These are phyloP conservation scores for Pteromalus puparum DNA, from an alignment of 1,140 invertebrate species.

Conservation along the genomic window DNA sequence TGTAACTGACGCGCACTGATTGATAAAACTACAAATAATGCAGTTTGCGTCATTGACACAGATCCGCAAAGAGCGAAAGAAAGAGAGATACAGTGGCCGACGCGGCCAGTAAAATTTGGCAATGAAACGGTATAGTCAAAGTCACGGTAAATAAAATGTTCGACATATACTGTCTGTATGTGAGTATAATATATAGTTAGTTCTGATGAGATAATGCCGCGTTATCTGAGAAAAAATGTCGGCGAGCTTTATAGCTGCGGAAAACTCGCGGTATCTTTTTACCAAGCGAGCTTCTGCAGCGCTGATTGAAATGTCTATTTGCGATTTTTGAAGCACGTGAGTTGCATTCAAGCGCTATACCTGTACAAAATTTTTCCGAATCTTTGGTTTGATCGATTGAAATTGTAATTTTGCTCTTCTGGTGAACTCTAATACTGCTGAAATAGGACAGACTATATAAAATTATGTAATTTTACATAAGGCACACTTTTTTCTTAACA, in stretches of 20 bases:
- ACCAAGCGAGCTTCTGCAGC: no score
- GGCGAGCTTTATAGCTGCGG: not conserved
- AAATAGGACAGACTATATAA: no score
- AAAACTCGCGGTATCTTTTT: not conserved
- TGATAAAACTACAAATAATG: slow-evolving; percentile 1
- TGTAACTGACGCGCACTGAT: not conserved
- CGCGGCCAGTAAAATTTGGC: not conserved
- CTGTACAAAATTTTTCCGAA: no score
- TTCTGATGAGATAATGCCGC: not conserved
- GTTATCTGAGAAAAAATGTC: not conserved
- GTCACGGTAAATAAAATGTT: not conserved
- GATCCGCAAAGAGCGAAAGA: not conserved
- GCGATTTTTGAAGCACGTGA: no score
- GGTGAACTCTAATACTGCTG: no score
- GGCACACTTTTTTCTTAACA: no score
- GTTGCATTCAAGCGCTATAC: no score
- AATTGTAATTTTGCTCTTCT: no score
- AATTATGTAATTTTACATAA: no score
- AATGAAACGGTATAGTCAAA: not conserved
- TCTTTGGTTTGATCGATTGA: no score
- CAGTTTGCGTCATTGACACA: not conserved
- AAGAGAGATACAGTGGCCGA: no score
- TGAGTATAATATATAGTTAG: not conserved
- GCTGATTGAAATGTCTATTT: no score
- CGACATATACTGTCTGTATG: not conserved